phyloP scores from a whole-genome alignment of 2,113 vertebrate species.

The Pangasianodon gigas region DNA sequence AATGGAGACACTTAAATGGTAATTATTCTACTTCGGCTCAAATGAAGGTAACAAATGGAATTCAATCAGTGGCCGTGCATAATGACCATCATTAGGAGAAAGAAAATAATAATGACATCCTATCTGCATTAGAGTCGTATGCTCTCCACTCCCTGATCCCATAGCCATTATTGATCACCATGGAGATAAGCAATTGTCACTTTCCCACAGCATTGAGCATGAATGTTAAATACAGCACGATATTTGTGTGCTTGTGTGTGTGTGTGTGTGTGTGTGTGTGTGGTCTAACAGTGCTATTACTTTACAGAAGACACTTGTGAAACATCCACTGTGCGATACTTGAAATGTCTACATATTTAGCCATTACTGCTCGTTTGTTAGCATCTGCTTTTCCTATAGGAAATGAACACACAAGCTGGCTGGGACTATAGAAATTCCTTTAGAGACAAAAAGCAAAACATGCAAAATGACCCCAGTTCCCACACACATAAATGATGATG shows the following conservation, averaged over 20 bases:
- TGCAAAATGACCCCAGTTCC: constrained; percentile 15
- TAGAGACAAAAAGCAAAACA: constrained; percentile 14
- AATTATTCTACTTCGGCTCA: constrained; percentile 99
- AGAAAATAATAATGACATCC: constrained; percentile 99
- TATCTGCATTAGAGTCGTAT: constrained; percentile 99
- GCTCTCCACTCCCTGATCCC: constrained; percentile 99
- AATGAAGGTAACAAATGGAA: constrained; percentile 99
- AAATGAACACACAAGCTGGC: constrained; percentile 2
- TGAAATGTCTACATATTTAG: constrained; percentile 25
- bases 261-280: constrained; percentile 30
- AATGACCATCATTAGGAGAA: constrained; percentile 99
- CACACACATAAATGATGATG: constrained; percentile 6
- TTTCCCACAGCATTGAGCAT: constrained; percentile 90
- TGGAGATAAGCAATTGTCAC: constrained; percentile 99
- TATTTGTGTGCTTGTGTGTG: constrained; percentile 26
- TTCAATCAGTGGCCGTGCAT: constrained; percentile 89
- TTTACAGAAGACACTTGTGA: constrained; percentile 14
- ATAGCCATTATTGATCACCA: constrained; percentile 99
- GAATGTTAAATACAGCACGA: constrained; percentile 94
- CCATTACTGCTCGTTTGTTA: constrained; percentile 4
- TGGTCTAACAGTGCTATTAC: constrained; percentile 6
- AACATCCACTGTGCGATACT: neutral
- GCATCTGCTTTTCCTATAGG: constrained; percentile 5
- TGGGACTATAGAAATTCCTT: constrained; percentile 10
- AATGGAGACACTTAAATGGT: constrained; percentile 99